Evolutionary conservation across 2,113 vertebrate genomes (phyloP).

Genomic region (Girardinichthys multiradiatus): DNA sequence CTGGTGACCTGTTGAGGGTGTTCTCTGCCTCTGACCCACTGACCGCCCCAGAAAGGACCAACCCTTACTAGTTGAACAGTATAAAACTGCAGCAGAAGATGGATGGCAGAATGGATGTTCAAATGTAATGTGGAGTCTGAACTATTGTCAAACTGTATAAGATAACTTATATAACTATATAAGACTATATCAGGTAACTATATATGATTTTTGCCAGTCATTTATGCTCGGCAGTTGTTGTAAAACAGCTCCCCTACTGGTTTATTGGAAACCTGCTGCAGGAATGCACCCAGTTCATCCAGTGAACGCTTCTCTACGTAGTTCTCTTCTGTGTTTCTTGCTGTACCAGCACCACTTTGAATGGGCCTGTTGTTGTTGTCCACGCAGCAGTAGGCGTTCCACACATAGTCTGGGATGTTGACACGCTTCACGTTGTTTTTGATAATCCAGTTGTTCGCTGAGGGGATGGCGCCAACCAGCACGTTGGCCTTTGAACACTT

Average conservation of each 20-base stretch:
- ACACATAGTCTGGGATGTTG: slow-evolving; percentile 80
- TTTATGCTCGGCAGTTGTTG: slow-evolving; percentile 57
- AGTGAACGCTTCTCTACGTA: slow-evolving; percentile 63
- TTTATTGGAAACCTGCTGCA: slow-evolving; percentile 69
- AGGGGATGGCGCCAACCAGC: slow-evolving; percentile 77
- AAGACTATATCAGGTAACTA: no score
- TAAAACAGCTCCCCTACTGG: slow-evolving; percentile 75
- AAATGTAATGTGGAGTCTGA: background rate
- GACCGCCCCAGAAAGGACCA: background rate
- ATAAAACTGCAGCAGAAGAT: no score
- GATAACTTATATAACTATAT: no score
- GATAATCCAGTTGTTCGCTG: slow-evolving; percentile 74
- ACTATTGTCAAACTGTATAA: no score
- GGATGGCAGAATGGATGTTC: background rate
- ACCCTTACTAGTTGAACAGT: no score
- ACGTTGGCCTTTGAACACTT: slow-evolving; percentile 73
- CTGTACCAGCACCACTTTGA: slow-evolving; percentile 65
- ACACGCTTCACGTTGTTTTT: slow-evolving; percentile 77
- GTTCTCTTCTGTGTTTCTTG: slow-evolving; percentile 75
- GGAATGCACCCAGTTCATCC: slow-evolving; percentile 60
- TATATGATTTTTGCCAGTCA: background rate
- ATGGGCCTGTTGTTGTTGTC: slow-evolving; percentile 69
- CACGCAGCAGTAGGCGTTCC: slow-evolving; percentile 81
- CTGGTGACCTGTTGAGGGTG: no score
- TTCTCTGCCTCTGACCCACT: background rate